Base-by-base conservation (phyloP, 1,140 invertebrate genomes). In the Tetranychus urticae region DNA sequence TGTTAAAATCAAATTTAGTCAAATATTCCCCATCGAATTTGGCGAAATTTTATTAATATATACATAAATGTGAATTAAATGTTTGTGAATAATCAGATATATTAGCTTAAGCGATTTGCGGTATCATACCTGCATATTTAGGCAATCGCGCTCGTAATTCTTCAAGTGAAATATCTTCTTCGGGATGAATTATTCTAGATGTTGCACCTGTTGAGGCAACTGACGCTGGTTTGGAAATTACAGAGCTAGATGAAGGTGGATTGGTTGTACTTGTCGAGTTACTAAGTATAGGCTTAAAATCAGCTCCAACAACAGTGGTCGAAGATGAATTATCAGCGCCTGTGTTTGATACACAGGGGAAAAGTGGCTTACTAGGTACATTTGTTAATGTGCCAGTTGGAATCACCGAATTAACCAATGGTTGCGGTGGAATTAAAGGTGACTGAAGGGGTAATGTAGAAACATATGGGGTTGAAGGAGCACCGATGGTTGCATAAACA, bases 111-210 rank as follows among this genome's bases (percentile, higher is more conserved):
- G 39, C 10, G 5, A 42, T 6, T 42, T 42, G 39, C 5, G 39
- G 39, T 42, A 42, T 61, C 57, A 45, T 7, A 12, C 37, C 70
- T 57, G 80, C 76, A 71, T 91, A 91, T 70, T 85, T 85, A 3
- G 80, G 76, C 67, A 81, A 73, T 63, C 81, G 77, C 12, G 87
- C 82, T 59, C 84, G 76, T 64, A 86, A 80, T 74, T 93, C 88
- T 71, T 92, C 89, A 72, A 84, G 66, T 54, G 88, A 93, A 50
- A 92, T 82, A 75, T 94, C 91, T 73, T 94, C 88, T 35, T 85
- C 81, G 35, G 90, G 91, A 73, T 96, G 91, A 68, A 94, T 83
- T 59, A 94, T 90, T 76, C 86, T 86, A 70, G 86, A 87, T 31
- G 84, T 82, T 36, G 86, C 82, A 60, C 85, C 83, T 61, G 85